Evolutionary conservation across 53 echinoderm and acorn worm genomes (phyloP), one percentile per base, ranked within the genome.

Genomic region (Pentamera pediparva): DNA sequence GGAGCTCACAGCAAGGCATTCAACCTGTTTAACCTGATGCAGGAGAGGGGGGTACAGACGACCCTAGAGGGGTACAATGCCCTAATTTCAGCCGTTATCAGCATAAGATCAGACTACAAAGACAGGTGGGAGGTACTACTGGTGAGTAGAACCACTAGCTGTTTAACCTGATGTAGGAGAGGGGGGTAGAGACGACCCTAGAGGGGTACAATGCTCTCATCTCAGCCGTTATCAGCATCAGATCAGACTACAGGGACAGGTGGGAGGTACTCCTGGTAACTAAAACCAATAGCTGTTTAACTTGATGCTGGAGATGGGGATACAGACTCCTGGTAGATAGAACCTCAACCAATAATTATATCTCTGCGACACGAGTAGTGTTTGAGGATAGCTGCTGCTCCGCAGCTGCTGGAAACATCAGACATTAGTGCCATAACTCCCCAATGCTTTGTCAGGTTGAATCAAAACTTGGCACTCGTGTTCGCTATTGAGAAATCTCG

Each of bases 81-180:
- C 18, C 85, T 95, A 61, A 87, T 95, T 69, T 71, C 76, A 61
- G 85, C 76, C 17, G 84, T 76, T 19, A 40, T 59, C 26, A 75
- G 72, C 60, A 91, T 95, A 52, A 59, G 91, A 65, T 82, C 86
- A 2, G 82, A 87, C 20, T 80, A 85, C 39, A 65, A 43, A 8
- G 87, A 91, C 27, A 79, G 85, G 36, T 95, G 96, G 96, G 52
- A 64, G 6, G 77, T 91, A 10, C 76, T 95, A 30, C 41, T 62
- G 35, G 93, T 93, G 76, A 92, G 92, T 89, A 7, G 20, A 15
- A 41, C n/a, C n/a, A n/a, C n/a, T n/a, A n/a, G n/a, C 54, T 95
- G 29, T 91, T 91, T 73, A 95, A 95, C 51, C 88, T 91, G 78
- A 91, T 91, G 96, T 91, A 95, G 54, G 88, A 91, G 53, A 82